Evolutionary conservation across 1,140 invertebrate genomes (phyloP).

Genomic region (Drosophila nigrodunni): DNA sequence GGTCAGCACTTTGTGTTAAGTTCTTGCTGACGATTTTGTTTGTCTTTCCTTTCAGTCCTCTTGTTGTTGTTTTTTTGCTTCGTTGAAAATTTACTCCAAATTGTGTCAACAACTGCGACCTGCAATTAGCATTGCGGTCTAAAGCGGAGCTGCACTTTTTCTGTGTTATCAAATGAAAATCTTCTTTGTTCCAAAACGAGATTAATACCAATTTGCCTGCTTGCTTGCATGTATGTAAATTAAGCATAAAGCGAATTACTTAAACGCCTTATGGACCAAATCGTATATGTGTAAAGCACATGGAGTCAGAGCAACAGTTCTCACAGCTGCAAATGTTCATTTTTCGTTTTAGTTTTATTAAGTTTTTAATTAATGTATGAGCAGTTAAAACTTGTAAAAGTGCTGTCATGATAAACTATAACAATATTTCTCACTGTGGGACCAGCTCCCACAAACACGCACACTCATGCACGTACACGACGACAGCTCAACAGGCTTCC

Average conservation of each 20-base stretch:
- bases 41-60: constrained; percentile 31
- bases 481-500: neutral
- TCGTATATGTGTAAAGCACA: neutral
- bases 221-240: constrained; percentile 23
- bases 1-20: constrained; percentile 48
- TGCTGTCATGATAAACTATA: constrained; percentile 83
- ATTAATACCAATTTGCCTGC: constrained; percentile 25
- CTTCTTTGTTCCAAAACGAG: constrained; percentile 17
- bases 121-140: constrained; percentile 57
- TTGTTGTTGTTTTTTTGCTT: constrained; percentile 2
- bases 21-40: constrained; percentile 52
- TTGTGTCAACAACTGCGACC: constrained; percentile 62
- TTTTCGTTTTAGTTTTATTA: constrained; percentile 73
- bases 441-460: constrained; percentile 12
- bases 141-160: constrained; percentile 28
- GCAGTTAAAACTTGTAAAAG: constrained; percentile 83
- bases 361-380: constrained; percentile 84
- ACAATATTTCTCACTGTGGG: constrained; percentile 81
- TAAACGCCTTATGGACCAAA: constrained; percentile 22
- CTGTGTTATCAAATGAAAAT: constrained; percentile 35
- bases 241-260: constrained; percentile 21
- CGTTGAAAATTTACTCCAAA: constrained; percentile 24
- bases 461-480: constrained; percentile 14
- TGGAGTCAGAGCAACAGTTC: constrained; percentile 30
- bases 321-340: constrained; percentile 41